Evolutionary conservation across 2,797 vertebrate species (phyloP).

Genomic region (Rhabdophis nuchalis): DNA sequence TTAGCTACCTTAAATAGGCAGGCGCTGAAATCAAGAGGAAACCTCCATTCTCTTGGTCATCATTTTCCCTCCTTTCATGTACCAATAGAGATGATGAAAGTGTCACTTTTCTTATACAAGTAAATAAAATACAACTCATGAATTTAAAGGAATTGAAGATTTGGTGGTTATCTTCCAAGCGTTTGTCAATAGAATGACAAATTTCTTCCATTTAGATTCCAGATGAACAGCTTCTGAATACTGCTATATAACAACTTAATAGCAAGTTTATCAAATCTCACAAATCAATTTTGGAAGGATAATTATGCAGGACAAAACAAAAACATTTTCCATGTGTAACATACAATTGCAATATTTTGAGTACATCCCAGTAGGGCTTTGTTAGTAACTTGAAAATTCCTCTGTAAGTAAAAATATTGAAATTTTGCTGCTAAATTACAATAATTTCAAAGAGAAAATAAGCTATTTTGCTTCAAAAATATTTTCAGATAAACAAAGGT

Average conservation of each 20-base stretch:
- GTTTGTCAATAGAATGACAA: neutral
- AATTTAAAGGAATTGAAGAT: neutral
- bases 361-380: neutral
- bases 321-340: neutral
- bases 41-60: neutral
- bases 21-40: neutral
- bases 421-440: neutral
- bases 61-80: neutral
- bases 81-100: neutral
- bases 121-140: neutral
- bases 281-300: neutral
- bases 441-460: neutral
- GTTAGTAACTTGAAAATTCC: neutral
- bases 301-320: neutral
- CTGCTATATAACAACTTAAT: neutral
- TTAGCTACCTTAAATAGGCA: neutral
- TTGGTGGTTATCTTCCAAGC: neutral
- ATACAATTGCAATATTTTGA: neutral
- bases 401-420: neutral
- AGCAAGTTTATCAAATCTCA: neutral
- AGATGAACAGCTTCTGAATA: neutral
- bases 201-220: neutral
- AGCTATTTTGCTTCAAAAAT: neutral
- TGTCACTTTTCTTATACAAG: neutral
- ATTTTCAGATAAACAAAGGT: neutral